Conservation (phyloP, 1,140 invertebrate species). For the Euwallacea fornicatus region DNA sequence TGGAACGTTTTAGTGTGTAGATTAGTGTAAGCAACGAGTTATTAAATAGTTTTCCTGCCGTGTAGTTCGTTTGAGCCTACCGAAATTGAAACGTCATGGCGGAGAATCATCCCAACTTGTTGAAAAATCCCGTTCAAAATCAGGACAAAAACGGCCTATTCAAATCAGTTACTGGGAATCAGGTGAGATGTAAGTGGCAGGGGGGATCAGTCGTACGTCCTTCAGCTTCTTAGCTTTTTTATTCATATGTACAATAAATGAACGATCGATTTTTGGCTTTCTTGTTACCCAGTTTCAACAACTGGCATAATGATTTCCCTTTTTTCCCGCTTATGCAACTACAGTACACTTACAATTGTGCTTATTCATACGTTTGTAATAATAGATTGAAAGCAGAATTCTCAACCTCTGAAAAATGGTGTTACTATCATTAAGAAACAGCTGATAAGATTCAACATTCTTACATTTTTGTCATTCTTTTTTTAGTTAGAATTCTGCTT, state of each 20-base stretch:
- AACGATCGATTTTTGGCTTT: constrained; percentile 17
- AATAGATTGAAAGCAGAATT: no score
- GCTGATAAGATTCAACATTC: no score
- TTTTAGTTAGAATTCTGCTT: no score
- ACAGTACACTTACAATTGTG: neutral
- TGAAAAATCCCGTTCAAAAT: constrained; percentile 24
- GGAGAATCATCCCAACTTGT: constrained; percentile 28
- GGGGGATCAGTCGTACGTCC: neutral
- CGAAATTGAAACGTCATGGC: constrained; percentile 34
- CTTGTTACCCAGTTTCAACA: constrained; percentile 19
- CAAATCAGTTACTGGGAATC: constrained; percentile 11
- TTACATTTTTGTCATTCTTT: no score
- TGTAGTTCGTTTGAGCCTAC: neutral
- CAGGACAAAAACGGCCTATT: constrained; percentile 9
- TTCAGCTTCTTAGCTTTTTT: no score
- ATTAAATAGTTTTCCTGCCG: constrained; percentile 1
- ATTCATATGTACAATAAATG: no score
- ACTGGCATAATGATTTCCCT: neutral
- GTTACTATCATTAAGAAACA: no score
- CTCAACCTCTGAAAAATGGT: no score
- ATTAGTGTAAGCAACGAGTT: constrained; percentile 1
- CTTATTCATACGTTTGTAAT: no score
- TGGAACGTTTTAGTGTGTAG: constrained; percentile 8
- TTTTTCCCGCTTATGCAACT: constrained; percentile 29
- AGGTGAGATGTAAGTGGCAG: constrained; percentile 36